These are phyloP conservation scores for Callionymus lyra DNA, from an alignment of 2,113 vertebrate genomes.

Conservation along the genomic window DNA sequence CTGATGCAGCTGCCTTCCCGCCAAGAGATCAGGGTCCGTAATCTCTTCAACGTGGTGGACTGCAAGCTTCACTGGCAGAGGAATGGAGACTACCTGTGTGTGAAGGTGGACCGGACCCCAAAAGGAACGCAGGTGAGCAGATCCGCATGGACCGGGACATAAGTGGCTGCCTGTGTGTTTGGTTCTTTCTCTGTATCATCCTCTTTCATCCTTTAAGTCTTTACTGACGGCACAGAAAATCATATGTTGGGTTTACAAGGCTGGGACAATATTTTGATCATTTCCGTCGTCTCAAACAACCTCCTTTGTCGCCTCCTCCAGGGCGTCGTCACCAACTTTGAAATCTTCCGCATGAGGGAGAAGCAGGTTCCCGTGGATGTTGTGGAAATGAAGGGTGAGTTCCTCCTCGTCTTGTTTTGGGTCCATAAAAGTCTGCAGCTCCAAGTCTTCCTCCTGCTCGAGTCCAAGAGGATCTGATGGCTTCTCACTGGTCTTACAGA, in stretches of 20 bases:
- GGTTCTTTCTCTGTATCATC: no score
- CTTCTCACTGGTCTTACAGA: constrained; percentile 58
- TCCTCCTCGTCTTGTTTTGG: no score
- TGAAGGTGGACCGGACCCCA: constrained; percentile 94
- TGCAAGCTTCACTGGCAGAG: constrained; percentile 99
- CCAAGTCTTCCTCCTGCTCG: no score
- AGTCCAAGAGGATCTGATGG: no score
- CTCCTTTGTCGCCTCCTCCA: constrained; percentile 52
- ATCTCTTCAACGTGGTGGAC: constrained; percentile 94
- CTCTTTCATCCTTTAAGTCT: no score
- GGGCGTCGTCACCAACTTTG: constrained; percentile 98
- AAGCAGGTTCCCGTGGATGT: constrained; percentile 98
- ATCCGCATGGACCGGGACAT: no score
- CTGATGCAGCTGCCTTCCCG: constrained; percentile 93
- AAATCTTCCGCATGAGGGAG: constrained; percentile 98
- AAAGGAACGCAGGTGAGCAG: constrained; percentile 86
- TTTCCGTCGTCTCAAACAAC: constrained; percentile 2
- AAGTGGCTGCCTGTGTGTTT: no score
- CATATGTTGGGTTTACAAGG: not conserved
- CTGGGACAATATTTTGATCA: not conserved
- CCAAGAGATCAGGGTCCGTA: constrained; percentile 91
- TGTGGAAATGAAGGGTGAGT: constrained; percentile 95
- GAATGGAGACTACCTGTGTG: constrained; percentile 92
- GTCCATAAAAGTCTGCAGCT: no score
- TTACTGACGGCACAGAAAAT: no score